Evolutionary conservation across 2,797 vertebrate genomes (phyloP).

Genomic region (Poecilia wingei): DNA sequence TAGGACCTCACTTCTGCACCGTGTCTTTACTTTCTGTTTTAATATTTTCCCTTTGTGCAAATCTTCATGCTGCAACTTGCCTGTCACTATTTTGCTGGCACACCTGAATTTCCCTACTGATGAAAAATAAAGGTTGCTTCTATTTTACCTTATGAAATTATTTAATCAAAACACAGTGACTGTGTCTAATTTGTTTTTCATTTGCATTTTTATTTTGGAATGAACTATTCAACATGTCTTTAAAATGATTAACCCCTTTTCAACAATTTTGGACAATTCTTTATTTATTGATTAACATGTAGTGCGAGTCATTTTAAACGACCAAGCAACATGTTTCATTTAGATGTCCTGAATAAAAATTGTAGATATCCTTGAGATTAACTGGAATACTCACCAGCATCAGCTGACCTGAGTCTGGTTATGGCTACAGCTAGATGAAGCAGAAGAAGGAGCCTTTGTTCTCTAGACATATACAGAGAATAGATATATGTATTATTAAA

Average conservation of each 20-base stretch:
- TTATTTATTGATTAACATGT: neutral
- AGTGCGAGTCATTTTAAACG: neutral
- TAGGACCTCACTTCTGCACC: neutral
- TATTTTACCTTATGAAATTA: neutral
- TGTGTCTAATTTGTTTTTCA: neutral
- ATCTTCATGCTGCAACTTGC: neutral
- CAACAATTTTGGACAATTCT: neutral
- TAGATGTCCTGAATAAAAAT: neutral
- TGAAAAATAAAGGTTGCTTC: neutral
- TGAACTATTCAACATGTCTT: neutral
- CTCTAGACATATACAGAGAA: slow-evolving; percentile 12
- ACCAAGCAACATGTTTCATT: neutral
- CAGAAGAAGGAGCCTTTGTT: accelerated
- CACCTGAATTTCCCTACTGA: neutral
- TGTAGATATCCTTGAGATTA: neutral
- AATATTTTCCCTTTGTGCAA: neutral
- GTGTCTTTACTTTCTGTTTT: neutral
- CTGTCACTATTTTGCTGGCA: neutral
- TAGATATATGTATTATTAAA: neutral
- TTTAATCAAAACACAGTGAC: neutral
- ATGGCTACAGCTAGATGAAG: neutral
- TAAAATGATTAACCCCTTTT: neutral
- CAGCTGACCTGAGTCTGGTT: accelerated
- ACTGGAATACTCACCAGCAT: slow-evolving; percentile 35
- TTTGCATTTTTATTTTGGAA: neutral